These are phyloP conservation scores for Leucophenga varia DNA, from an alignment of 1,140 invertebrate species.

Conservation along the genomic window DNA sequence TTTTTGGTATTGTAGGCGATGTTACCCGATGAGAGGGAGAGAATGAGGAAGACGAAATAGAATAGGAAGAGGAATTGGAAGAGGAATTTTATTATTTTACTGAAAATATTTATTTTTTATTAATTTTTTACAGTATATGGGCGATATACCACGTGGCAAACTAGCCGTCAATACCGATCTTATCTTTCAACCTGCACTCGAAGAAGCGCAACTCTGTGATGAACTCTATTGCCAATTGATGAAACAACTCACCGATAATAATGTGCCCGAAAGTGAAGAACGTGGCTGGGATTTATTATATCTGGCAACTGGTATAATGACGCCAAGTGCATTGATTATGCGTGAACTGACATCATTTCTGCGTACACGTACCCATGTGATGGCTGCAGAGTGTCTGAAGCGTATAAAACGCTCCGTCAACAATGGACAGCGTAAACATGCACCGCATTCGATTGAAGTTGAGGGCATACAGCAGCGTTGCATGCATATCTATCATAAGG, in stretches of 20 bases:
- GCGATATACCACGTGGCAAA: conserved; percentile 79
- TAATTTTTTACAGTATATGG: conserved; percentile 72
- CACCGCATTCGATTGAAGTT: conserved; percentile 91
- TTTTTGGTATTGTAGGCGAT: too few species aligned
- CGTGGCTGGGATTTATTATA: conserved; percentile 93
- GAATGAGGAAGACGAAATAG: not conserved
- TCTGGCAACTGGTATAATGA: conserved; percentile 83
- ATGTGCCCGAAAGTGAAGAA: conserved; percentile 79
- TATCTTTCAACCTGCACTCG: conserved; percentile 81
- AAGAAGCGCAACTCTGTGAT: conserved; percentile 78
- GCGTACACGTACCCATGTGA: conserved; percentile 73
- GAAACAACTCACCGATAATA: conserved; percentile 90
- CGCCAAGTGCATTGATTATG: conserved; percentile 64
- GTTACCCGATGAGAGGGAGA: not conserved
- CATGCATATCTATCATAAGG: conserved; percentile 91
- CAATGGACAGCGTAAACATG: conserved; percentile 80
- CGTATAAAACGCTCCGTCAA: conserved; percentile 78
- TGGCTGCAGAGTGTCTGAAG: conserved; percentile 79
- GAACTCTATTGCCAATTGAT: conserved; percentile 94
- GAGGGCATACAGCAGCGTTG: conserved; percentile 93
- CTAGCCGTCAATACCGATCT: conserved; percentile 75
- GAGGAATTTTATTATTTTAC: not conserved
- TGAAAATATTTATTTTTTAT: too few species aligned
- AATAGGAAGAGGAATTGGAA: too few species aligned
- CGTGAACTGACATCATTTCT: conserved; percentile 72